These are phyloP conservation scores for Odontomachus brunneus DNA, from an alignment of 1,140 invertebrate species.

Conservation along the genomic window DNA sequence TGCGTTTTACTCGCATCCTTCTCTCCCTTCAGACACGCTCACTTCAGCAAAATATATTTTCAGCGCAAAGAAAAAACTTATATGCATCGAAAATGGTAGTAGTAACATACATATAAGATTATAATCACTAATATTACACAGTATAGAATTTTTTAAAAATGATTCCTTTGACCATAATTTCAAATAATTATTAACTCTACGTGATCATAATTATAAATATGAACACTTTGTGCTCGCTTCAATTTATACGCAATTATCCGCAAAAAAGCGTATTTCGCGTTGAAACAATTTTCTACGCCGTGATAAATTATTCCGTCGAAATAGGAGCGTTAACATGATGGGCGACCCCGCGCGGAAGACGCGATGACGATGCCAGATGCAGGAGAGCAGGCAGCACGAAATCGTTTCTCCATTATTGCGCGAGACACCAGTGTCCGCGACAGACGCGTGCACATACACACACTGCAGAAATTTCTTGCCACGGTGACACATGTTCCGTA, in stretches of 20 bases:
- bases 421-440: conserved; percentile 44
- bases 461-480: conserved; percentile 51
- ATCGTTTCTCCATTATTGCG: conserved; percentile 46
- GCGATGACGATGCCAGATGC: conserved; percentile 54
- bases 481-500: conserved; percentile 31
- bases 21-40: no score
- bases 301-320: conserved; percentile 12
- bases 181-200: no score
- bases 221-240: not conserved
- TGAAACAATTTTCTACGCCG: conserved; percentile 20
- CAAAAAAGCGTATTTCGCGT: not conserved
- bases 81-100: no score
- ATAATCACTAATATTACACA: no score
- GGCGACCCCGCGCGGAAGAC: conserved; percentile 12
- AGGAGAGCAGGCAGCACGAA: conserved; percentile 7
- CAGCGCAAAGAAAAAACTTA: no score
- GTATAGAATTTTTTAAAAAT: no score
- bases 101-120: not conserved
- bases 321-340: conserved; percentile 44
- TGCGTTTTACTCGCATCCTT: no score
- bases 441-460: conserved; percentile 58
- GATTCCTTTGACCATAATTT: no score
- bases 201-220: no score
- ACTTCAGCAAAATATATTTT: no score
- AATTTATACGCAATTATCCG: not conserved